Evolutionary conservation across 92 coral and sea anemone genomes (phyloP), one percentile per base, ranked within the genome.

Genomic region (Epizoanthus ramosus): DNA sequence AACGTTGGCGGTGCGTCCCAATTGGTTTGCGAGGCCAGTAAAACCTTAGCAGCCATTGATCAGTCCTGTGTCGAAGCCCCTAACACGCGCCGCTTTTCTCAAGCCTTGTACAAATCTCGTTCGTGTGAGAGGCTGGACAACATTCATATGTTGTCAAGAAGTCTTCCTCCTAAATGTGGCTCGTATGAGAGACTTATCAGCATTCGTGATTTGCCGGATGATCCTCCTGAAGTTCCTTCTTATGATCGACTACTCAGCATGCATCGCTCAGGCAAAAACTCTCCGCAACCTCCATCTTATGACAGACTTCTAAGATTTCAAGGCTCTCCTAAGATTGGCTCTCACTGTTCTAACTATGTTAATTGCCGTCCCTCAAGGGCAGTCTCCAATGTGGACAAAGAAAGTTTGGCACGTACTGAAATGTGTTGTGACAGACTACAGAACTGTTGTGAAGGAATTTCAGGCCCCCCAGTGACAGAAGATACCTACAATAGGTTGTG

Each of bases 171-270:
- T 22, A 59, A 45, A 33, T 33, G 10, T 41, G 81, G 81, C 14
- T 76, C 81, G 18, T 28, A 12, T 37, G 69, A 76, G 50, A 60
- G 37, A 43, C 7, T 76, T 14, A 76, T 59, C 23, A 76, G 47
- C 56, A 76, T 60, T 60, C 54, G 39, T 35, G 17, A 76, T 35
- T 68, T 76, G 69, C 81, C 81, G 3, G 58, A 60, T 53, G 67
- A 76, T 13, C 81, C 81, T 5, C 81, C 81, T 22, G 56, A 35
- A 57, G 67, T 76, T 76, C 81, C 81, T n/a, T 76, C 81, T 5
- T 76, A 76, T 47, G 81, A 76, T 41, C 24, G 61, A 74, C 66
- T 74, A 54, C 61, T 74, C 33, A 57, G 80, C 80, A 53, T 74
- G 66, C 33, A 74, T 16, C 43, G 10, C n/a, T 74, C 66, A 0